Base-by-base conservation (phyloP, 2,888 invertebrate species). In the Netelia melanura region DNA sequence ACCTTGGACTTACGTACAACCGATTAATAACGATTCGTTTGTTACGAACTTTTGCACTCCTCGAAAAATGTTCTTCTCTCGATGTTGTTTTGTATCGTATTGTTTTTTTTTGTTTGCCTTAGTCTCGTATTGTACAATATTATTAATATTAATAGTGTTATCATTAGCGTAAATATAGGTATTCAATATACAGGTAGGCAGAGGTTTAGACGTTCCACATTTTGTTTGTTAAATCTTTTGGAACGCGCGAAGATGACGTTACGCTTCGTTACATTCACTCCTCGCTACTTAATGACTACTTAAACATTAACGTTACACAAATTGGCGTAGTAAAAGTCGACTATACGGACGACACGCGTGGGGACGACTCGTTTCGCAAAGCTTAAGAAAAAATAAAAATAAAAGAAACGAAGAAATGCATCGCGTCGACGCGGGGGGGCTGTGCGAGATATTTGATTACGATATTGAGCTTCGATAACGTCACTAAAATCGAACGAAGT, bases 231-330 rank as follows among this genome's bases (percentile, higher is more conserved):
- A 23, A 43, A 61, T 72, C 11, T 25, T 21, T 21, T 74, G 78
- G 54, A 78, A 78, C 52, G 38, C 25, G 67, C 58, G 17, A 52
- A 65, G 75, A 75, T 83, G 68, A 62, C 48, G 14, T 65, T 17
- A 5, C 44, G 21, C 44, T 61, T 71, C 14, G 5, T 58, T 14
- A 3, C 52, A 68, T 56, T 71, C 17, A 67, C 68, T 82, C 77
- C 54, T 79, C 83, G 77, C 72, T 81, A 72, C 67, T 86, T 75
- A 67, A 83, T 79, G 43, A 70, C 68, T 85, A 76, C 71, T 84
- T 86, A 86, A 85, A 75, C 82, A 64, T 80, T 86, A 87, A 82
- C 84, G 76, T 81, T 88, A 86, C 78, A 86, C 87, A 88, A 86
- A 84, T 87, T 86, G 86, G 76, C 81, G 83, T 81, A 80, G 52